Base-by-base conservation (phyloP, 2,113 vertebrate species). In the Donacobius atricapilla region DNA sequence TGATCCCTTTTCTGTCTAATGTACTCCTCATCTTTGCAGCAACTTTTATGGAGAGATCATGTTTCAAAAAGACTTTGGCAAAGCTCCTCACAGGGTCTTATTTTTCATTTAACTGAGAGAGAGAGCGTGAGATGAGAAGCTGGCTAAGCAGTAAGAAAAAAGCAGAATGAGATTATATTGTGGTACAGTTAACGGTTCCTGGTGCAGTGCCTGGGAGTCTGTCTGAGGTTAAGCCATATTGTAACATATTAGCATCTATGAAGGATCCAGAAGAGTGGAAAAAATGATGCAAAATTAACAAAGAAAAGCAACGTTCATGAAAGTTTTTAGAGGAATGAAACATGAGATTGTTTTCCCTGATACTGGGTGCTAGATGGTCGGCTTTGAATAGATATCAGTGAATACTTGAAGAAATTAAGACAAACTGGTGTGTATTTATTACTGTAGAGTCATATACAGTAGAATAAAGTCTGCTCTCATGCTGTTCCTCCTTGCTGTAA, bases 51-150 rank as follows among this genome's bases (percentile, higher is more conserved):
- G 75, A 48, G 68, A 83, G 76, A 86, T 96, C 90, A 15, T 45
- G 31, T 96, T 96, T 96, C 92, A 92, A 93, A 96, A 90, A 94
- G 76, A 64, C 39, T 68, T 70, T 81, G 58, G 86, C 68, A 78
- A 56, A 94, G 60, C 61, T 90, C 28, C 39, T 87, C 40, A 35
- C 27, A 63, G 40, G 77, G n/a, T 35, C 7, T 72, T 89, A 33
- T 77, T 78, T 70, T 63, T 37, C 39, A 40, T 83, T 83, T 65
- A 51, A 54, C 9, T 73, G 78, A 48, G 54, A 92, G 76, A 83
- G 65, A 22, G 47, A 73, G 44, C 7, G 0, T 65, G 85, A 94
- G 80, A 93, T 73, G 75, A 80, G 56, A 60, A 92, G 57, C 60
- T 81, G 64, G 44, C 85, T 84, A 82, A 94, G 93, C 65, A 94